Evolutionary conservation across 35 echinoderm and acorn worm species (phyloP), one percentile per base, ranked within the genome.

Genomic region (Chiridota heheva): DNA sequence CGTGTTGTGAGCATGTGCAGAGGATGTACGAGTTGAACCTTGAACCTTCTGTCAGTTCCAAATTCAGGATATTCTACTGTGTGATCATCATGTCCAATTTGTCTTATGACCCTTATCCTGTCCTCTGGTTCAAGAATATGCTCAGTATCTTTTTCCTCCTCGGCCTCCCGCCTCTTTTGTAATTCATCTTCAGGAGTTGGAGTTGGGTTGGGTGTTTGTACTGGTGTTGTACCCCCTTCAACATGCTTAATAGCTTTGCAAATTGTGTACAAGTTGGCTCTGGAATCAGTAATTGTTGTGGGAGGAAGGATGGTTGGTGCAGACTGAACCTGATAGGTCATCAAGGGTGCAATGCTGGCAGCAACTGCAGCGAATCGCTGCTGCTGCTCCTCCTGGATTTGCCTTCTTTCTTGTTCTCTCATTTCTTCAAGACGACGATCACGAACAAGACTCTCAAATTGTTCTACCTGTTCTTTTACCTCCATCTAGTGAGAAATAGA

Each of bases 211-310:
- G 92, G 92, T 5, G 92, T 96, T 64, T 96, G 92, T 12, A 90
- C 69, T 1, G 92, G 92, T 32, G 92, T 96, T 82, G 84, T 84
- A 18, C 88, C 88, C 7, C 95, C 95, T 43, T 98, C 95, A 49
- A 98, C 51, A 51, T 98, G 95, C 29, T 85, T 80, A 49, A 98
- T 98, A 33, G 95, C 95, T 83, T 98, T 86, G 25, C 88, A 86
- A 34, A 98, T 98, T 36, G 95, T 91, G 30, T 98, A 88, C 63
- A 98, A 82, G 60, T 98, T 98, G 66, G 88, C 89, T 49, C 89
- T 44, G 25, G 89, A 87, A 5, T 88, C 90, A 16, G 84, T 81
- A 18, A 80, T 75, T 30, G 89, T 90, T 24, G 86, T 93, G 27
- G 75, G 77, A 77, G 66, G 82, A 45, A 28, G 90, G 36, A 63